Conservation (phyloP, 2,797 vertebrate genomes). For the Alca torda region DNA sequence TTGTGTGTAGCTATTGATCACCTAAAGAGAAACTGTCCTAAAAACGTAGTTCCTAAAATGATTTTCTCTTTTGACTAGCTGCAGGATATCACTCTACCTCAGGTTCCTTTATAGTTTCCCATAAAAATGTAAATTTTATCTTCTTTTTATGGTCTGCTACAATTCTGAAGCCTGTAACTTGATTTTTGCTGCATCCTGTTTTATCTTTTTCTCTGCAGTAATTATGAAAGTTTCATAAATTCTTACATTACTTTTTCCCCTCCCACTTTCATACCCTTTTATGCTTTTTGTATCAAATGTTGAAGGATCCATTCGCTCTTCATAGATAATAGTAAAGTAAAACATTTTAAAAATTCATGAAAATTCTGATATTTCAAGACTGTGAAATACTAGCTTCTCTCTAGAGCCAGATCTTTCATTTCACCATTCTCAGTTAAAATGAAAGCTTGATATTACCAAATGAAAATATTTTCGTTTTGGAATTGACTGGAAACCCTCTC, state of each 20-base stretch:
- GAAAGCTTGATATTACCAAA: neutral
- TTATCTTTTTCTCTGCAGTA: constrained; percentile 13
- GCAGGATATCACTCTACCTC: neutral
- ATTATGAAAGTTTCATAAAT: constrained; percentile 29
- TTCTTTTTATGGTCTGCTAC: neutral
- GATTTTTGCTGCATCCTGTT: neutral
- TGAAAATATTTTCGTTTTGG: neutral
- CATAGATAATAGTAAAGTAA: neutral
- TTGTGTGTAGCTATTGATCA: constrained; percentile 24
- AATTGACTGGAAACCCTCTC: neutral
- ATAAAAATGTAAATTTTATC: constrained; percentile 64
- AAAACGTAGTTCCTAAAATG: neutral
- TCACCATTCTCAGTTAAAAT: neutral
- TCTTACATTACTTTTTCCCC: neutral
- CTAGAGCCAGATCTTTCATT: neutral
- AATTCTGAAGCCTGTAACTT: constrained; percentile 1
- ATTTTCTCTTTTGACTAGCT: neutral
- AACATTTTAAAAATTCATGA: neutral
- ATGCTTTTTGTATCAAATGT: neutral
- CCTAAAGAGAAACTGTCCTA: constrained; percentile 12
- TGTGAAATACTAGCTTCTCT: neutral
- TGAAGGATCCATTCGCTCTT: neutral
- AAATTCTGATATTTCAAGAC: neutral
- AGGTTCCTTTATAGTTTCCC: constrained; percentile 24
- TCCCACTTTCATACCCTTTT: neutral